Base-by-base conservation (phyloP, 2,888 invertebrate species). In the Glyphotaelius pellucidus region DNA sequence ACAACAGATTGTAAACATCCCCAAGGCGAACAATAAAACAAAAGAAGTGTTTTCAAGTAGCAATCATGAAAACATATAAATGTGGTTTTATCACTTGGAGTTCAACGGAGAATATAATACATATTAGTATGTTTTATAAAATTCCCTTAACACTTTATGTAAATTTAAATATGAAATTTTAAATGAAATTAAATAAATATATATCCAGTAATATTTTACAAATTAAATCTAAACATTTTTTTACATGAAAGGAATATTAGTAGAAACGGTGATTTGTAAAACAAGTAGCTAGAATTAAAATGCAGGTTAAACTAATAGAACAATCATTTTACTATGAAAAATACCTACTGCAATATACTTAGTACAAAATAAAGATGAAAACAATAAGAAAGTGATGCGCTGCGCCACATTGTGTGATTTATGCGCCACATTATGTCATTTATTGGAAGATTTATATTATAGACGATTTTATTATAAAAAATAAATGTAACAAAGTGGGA, bases 181-280 rank as follows among this genome's bases (percentile, higher is more conserved):
- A 91, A 86, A 81, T 67, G 80, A 91, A 93, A 90, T 92, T 87
- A 91, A 92, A 93, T 92, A 92, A 93, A 92, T 92, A 90, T 85
- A 88, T 38, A 92, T 79, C 81, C 84, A 90, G 42, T 91, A 92
- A 91, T 90, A 93, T 91, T 90, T 89, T 93, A 93, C 93, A 93
- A 90, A 93, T 90, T 92, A 92, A 81, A 88, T 67, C 85, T 92
- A 92, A 89, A 47, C 32, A 52, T 38, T 91, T 83, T 91, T 83
- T 85, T 30, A 90, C 30, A 90, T 2, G 15, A 85, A 30, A 67
- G 15, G 35, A 83, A 89, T 83, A 83, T 42, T 32, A 89, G 31
- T 81, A 52, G 38, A 81, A 91, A 88, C 35, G 81, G 32, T 47
- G 79, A 91, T 32, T 38, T 79, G 67, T 85, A 90, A 90, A 31